Evolutionary conservation across 2,113 vertebrate species (phyloP).

Genomic region (Pluvialis apricaria): DNA sequence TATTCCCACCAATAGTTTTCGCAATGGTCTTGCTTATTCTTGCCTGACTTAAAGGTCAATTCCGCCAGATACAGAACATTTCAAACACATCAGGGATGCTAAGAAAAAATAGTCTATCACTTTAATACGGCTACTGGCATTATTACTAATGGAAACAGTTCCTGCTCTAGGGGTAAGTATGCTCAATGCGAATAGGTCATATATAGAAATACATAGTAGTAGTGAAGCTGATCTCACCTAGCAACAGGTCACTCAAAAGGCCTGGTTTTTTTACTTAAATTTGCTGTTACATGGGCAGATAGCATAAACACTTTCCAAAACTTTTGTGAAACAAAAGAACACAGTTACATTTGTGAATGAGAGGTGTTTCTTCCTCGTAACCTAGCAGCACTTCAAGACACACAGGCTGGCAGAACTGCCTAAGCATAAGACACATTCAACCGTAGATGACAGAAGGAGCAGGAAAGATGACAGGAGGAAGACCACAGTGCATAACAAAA

Average conservation of each 20-base stretch:
- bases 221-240: neutral
- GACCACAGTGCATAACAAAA: accelerated
- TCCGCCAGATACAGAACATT: neutral
- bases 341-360: neutral
- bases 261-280: neutral
- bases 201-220: neutral
- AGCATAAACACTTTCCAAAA: neutral
- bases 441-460: neutral
- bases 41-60: neutral
- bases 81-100: neutral
- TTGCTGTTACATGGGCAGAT: neutral
- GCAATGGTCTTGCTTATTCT: neutral
- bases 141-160: neutral
- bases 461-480: neutral
- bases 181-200: neutral
- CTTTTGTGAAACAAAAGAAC: neutral
- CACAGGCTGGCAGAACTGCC: neutral
- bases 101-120: neutral
- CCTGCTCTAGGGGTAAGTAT: neutral
- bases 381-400: neutral
- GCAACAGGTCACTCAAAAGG: neutral
- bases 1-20: neutral
- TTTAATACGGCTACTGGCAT: neutral
- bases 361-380: neutral
- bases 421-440: neutral